These are phyloP conservation scores for Tinea trinotella DNA, from an alignment of 2,888 invertebrate species.

Conservation along the genomic window DNA sequence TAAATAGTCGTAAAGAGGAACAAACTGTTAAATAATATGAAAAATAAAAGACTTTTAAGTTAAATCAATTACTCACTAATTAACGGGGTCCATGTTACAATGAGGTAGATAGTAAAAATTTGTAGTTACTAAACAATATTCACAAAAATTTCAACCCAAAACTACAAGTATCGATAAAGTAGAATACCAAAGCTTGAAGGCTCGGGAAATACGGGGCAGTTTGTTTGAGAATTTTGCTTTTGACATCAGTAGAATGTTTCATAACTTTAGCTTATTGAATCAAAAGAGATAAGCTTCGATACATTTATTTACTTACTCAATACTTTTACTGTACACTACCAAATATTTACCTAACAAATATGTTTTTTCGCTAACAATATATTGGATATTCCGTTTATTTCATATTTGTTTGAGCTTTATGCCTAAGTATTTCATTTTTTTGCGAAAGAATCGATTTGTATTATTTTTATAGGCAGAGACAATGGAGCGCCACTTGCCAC, in stretches of 20 bases:
- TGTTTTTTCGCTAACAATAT: not conserved
- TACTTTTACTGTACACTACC: not conserved
- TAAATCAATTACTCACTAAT: no score
- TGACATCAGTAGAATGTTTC: not conserved
- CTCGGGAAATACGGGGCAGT: not conserved
- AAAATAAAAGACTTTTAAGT: no score
- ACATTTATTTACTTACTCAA: not conserved
- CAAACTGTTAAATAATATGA: no score
- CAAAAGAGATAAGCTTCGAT: slow-evolving; percentile 5
- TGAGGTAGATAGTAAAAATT: no score
- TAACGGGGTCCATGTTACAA: no score
- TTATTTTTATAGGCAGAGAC: no score
- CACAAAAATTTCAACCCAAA: not conserved
- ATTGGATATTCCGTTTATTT: not conserved
- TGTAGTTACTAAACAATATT: no score
- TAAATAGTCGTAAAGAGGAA: no score
- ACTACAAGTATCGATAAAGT: not conserved
- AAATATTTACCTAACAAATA: not conserved
- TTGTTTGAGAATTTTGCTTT: slow-evolving; percentile 1
- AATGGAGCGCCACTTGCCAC: no score
- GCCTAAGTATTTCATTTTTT: no score
- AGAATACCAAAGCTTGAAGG: not conserved
- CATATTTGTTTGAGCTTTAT: not conserved
- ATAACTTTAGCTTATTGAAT: not conserved
- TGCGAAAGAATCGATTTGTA: no score